Evolutionary conservation across 2,888 invertebrate genomes (phyloP), one percentile per base, ranked within the genome.

Genomic region (Chymomyza caudatula): DNA sequence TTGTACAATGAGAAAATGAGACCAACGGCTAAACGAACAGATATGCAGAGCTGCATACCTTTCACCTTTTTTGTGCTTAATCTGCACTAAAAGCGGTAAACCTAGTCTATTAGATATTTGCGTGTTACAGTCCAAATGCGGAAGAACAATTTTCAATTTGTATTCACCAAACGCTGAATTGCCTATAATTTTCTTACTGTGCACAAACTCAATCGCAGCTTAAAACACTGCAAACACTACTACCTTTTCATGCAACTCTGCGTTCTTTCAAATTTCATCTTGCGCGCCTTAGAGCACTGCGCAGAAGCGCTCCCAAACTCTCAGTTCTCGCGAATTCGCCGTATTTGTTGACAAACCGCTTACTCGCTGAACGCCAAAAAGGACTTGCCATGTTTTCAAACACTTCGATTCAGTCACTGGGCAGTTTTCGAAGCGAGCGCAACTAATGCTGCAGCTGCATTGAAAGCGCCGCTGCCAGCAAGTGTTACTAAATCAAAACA

Each of bases 241-340:
- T 80, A 67, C 82, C n/a, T 17, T 66, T 59, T 22, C 11, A 60
- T 67, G 74, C 80, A 73, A 78, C 80, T 52, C 78, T 82, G 73
- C 4, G 29, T 2, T 0, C 0, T 22, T 75, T 70, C 8, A 52
- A 76, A 71, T 65, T 57, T 25, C 62, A 51, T 42, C 23, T 65
- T 67, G 63, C 75, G 71, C 80, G 80, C 80, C 80, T 65, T 67
- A 54, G 52, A 5, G 11, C 15, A 61, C 0, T 67, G 82, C 80
- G 80, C 82, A 71, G 77, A 70, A 66, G 71, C 80, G 67, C 75
- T 79, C 79, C 61, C 17, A 8, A 4, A 5, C 13, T 51, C 37
- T 4, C 13, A 11, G 19, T 22, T 20, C 3, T 2, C 29, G 51
- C 13, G 29, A 78, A 78, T 82, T 81, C 82, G 80, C 80, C 80